These are phyloP conservation scores for Dynastes grantii DNA, from an alignment of 2,888 invertebrate species.

Conservation along the genomic window DNA sequence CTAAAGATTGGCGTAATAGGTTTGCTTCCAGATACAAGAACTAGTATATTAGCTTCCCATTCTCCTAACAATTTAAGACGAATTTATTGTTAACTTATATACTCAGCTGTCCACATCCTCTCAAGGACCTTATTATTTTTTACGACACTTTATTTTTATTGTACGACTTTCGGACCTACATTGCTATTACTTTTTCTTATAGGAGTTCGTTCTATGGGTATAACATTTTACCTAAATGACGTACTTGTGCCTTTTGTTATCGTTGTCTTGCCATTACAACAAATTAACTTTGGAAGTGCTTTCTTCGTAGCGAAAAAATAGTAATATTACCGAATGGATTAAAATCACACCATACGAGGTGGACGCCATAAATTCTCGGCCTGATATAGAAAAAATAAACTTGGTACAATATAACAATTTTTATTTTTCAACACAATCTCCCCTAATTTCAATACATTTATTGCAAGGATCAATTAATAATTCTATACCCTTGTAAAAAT, in stretches of 20 bases:
- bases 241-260: neutral
- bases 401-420: too few relatives aligned
- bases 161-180: slow-evolving; percentile 6
- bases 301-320: neutral
- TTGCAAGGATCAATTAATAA: too few relatives aligned
- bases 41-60: neutral
- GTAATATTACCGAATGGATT: too few relatives aligned
- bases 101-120: neutral
- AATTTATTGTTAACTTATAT: neutral
- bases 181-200: slow-evolving; percentile 3
- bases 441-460: too few relatives aligned
- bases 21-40: neutral
- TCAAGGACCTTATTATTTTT: slow-evolving; percentile 2
- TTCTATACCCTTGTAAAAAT: too few relatives aligned
- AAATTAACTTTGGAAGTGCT: neutral
- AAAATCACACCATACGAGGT: too few relatives aligned
- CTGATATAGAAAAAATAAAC: too few relatives aligned
- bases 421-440: too few relatives aligned
- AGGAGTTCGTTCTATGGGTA: neutral
- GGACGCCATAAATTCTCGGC: too few relatives aligned
- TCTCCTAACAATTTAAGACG: neutral
- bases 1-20: neutral
- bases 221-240: slow-evolving; percentile 6
- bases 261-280: neutral
- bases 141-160: slow-evolving; percentile 18